A percentile compares a stretch with the other conserved stretches of the same genome.
These are phyloP conservation scores for Onthophagus sagittarius DNA, from an alignment of 2,888 invertebrate genomes.

Conservation along the genomic window DNA sequence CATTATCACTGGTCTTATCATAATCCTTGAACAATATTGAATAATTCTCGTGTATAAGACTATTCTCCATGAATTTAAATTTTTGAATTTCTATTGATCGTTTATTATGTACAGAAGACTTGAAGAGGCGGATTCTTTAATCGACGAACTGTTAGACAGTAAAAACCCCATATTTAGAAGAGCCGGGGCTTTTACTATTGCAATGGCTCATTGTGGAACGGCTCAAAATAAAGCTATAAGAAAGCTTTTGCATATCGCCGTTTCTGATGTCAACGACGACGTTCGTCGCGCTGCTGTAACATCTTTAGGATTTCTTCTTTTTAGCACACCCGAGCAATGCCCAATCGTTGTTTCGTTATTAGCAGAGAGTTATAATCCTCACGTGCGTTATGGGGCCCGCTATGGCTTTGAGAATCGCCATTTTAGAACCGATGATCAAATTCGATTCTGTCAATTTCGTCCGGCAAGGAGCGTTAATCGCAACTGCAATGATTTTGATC, in stretches of 20 bases:
- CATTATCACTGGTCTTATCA: too few relatives aligned
- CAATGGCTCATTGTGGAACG: conserved; percentile 95
- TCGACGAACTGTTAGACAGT: conserved; percentile 78
- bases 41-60: too few relatives aligned
- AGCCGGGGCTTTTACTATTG: conserved; percentile 92
- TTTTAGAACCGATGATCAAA: conserved; percentile 97
- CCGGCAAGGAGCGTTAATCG: conserved; percentile 94
- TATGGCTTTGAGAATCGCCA: conserved; percentile 93
- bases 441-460: conserved; percentile 98
- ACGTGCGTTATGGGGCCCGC: conserved; percentile 99
- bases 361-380: conserved; percentile 98
- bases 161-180: conserved; percentile 88
- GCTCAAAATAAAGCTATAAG: conserved; percentile 93
- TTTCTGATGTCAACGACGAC: conserved; percentile 64
- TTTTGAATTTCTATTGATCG: too few relatives aligned
- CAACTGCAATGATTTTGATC: conserved; percentile 95
- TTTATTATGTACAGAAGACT: conserved; percentile 90
- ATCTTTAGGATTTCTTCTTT: conserved; percentile 56
- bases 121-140: conserved; percentile 88
- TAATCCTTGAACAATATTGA: too few relatives aligned
- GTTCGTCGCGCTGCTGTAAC: conserved; percentile 95
- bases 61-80: too few relatives aligned
- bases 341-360: conserved; percentile 95
- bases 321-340: conserved; percentile 90
- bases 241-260: conserved; percentile 87